Conservation (phyloP, 2,888 invertebrate species). For the Limenitis camilla region DNA sequence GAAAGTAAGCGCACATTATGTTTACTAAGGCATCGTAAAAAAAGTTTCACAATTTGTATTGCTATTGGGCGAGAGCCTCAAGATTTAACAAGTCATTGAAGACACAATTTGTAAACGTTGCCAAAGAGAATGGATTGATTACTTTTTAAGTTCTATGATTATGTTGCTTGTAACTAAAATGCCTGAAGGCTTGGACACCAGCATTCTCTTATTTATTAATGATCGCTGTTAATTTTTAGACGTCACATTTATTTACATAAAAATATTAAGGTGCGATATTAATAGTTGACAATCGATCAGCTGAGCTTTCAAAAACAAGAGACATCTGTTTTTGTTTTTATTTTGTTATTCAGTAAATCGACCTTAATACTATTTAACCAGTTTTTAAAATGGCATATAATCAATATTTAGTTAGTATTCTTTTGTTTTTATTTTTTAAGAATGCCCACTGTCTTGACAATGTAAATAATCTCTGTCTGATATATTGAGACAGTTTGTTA, state of each 20-base stretch:
- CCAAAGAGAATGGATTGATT: conserved; percentile 70
- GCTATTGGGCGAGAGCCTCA: conserved; percentile 48
- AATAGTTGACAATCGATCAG: conserved; percentile 8
- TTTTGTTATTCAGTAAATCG: too few relatives aligned
- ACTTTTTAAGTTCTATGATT: conserved; percentile 70
- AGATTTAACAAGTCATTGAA: conserved; percentile 68
- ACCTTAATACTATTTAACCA: too few relatives aligned
- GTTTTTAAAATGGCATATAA: too few relatives aligned
- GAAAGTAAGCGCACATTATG: conserved; percentile 14
- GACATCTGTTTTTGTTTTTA: too few relatives aligned
- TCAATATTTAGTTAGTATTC: too few relatives aligned
- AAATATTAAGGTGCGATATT: conserved; percentile 17
- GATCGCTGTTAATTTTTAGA: conserved; percentile 51
- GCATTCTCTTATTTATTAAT: conserved; percentile 52
- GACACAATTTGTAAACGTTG: conserved; percentile 63
- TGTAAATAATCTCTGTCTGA: too few relatives aligned
- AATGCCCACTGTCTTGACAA: too few relatives aligned
- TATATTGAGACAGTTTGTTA: too few relatives aligned
- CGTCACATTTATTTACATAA: conserved; percentile 37
- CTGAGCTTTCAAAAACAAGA: conserved; percentile 12
- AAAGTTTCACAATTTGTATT: conserved; percentile 56
- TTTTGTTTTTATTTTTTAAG: too few relatives aligned
- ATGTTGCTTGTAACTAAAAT: conserved; percentile 49
- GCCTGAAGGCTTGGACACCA: conserved; percentile 50
- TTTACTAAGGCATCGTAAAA: conserved; percentile 31